Evolutionary conservation across 2,888 invertebrate genomes (phyloP).

Genomic region (Ectemnius continuus): DNA sequence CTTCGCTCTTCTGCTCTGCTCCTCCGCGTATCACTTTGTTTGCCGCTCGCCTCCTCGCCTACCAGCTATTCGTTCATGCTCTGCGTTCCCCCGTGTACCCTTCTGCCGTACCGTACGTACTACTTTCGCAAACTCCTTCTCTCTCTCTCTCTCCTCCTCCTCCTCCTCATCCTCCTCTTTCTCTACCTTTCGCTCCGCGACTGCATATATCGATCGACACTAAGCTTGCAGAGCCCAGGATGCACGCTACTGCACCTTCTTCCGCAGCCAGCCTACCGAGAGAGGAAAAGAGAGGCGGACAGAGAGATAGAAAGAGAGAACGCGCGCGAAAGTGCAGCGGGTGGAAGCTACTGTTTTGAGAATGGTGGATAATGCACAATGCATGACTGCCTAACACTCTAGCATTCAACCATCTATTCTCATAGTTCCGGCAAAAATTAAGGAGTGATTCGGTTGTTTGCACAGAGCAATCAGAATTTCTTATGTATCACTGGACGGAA

Average conservation of each 20-base stretch:
- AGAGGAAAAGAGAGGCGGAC: not conserved
- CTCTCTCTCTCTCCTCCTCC: conserved; percentile 2
- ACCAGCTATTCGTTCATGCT: conserved; percentile 22
- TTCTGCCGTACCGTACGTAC: conserved; percentile 4
- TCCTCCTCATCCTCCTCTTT: not conserved
- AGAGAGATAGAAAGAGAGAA: conserved; percentile 22
- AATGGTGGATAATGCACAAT: too few species aligned
- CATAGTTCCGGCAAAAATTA: too few species aligned
- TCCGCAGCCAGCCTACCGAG: conserved; percentile 18
- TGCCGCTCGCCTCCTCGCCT: conserved; percentile 56
- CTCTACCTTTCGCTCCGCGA: conserved; percentile 47
- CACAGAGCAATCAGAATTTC: too few species aligned
- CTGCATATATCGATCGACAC: conserved; percentile 54
- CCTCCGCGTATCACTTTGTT: conserved; percentile 57
- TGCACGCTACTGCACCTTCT: conserved; percentile 30
- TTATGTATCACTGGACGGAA: too few species aligned
- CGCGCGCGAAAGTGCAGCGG: conserved; percentile 17
- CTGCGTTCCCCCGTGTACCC: conserved; percentile 31
- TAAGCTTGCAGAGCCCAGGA: conserved; percentile 22
- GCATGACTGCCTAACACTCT: too few species aligned
- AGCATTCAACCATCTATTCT: too few species aligned
- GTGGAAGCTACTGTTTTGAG: not conserved
- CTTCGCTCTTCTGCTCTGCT: conserved; percentile 36
- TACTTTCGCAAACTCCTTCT: conserved; percentile 28
- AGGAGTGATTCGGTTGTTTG: too few species aligned